A percentile compares a stretch with the other conserved stretches of the same genome.
phyloP scores from a whole-genome alignment of 2,797 vertebrate genomes.

The Tragopan temminckii region DNA sequence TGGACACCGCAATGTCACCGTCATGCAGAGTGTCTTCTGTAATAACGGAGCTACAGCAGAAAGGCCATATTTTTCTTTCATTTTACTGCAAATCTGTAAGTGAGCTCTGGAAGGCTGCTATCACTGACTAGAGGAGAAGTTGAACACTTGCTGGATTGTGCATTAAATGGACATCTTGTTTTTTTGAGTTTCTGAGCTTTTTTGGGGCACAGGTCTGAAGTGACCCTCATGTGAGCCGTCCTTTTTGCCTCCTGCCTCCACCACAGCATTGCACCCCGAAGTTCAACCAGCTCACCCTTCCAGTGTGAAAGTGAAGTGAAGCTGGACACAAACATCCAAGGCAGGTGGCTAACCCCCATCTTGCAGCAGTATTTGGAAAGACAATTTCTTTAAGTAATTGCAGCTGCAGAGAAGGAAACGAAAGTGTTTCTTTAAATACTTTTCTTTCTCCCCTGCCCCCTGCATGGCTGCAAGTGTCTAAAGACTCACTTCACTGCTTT shows the following conservation, averaged over 20 bases:
- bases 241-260: not conserved
- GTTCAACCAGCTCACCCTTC: slow-evolving; percentile 3
- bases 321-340: not conserved
- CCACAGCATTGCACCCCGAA: not conserved
- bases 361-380: not conserved
- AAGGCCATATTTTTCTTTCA: not conserved
- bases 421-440: slow-evolving; percentile 66
- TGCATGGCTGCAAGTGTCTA: slow-evolving; percentile 26
- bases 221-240: not conserved
- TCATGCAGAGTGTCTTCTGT: slow-evolving; percentile 49
- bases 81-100: slow-evolving; percentile 29
- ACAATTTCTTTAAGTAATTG: slow-evolving; percentile 34
- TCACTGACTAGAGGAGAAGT: not conserved
- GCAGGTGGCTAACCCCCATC: not conserved
- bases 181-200: not conserved
- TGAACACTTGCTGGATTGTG: not conserved
- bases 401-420: slow-evolving; percentile 61
- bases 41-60: not conserved
- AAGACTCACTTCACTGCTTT: slow-evolving; percentile 67
- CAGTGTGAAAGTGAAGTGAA: slow-evolving; percentile 51
- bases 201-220: not conserved
- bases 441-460: slow-evolving; percentile 35
- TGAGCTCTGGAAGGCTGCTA: not conserved
- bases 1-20: slow-evolving; percentile 68
- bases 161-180: not conserved